Conservation (phyloP, 2,113 vertebrate species). For the Tretioscincus oriximinensis region DNA sequence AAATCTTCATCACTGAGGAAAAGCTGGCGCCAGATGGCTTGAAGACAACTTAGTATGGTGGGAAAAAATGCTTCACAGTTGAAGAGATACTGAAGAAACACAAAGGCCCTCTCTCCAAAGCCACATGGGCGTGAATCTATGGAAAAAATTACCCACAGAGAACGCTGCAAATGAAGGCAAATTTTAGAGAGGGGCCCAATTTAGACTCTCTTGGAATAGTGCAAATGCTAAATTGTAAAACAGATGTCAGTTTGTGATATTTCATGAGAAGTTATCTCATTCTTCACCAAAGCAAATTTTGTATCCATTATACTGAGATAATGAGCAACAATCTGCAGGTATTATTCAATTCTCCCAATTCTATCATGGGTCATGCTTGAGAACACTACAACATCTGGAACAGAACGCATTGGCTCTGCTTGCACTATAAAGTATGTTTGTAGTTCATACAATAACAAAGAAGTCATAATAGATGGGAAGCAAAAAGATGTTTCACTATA, state of each 20-base stretch:
- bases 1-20: conserved; percentile 13
- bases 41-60: conserved; percentile 9
- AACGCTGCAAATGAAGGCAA: conserved; percentile 58
- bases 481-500: conserved; percentile 55
- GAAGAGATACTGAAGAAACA: not conserved
- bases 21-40: conserved; percentile 13
- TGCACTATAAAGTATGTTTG: conserved; percentile 43
- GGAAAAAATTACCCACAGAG: conserved; percentile 64
- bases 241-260: conserved; percentile 55
- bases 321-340: too few relatives aligned
- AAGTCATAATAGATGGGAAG: conserved; percentile 54
- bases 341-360: too few relatives aligned
- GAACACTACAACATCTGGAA: too few relatives aligned
- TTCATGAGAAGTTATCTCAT: conserved; percentile 59
- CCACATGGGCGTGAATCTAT: conserved; percentile 42
- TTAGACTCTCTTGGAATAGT: conserved; percentile 60
- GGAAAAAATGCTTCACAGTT: conserved; percentile 11
- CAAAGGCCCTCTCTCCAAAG: conserved; percentile 30
- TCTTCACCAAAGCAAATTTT: conserved; percentile 59
- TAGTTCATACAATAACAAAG: conserved; percentile 51
- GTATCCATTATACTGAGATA: conserved; percentile 47
- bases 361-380: too few relatives aligned
- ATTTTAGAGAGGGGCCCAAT: conserved; percentile 59
- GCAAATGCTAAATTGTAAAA: conserved; percentile 65
- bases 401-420: too few relatives aligned